Percentiles rank a stretch among this genome's conserved stretches.
Evolutionary conservation across 2,797 vertebrate species (phyloP).

Genomic region (Platyrinchus mystaceus): DNA sequence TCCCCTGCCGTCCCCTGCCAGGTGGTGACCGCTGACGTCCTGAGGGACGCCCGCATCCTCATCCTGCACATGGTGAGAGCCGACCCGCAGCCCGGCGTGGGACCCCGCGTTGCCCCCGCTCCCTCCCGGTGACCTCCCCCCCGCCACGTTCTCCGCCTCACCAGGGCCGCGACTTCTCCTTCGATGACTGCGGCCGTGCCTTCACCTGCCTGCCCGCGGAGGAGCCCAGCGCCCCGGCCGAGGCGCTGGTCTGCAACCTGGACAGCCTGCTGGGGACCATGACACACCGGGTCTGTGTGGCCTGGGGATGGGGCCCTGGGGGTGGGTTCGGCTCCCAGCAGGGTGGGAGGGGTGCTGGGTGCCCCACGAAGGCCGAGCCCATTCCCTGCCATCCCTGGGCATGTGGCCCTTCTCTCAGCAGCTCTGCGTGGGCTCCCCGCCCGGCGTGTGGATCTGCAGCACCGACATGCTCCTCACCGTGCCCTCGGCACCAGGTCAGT

Average conservation of each 20-base stretch:
- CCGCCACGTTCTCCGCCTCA: accelerated
- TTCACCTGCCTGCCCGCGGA: slow-evolving; percentile 88
- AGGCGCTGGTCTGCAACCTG: slow-evolving; percentile 87
- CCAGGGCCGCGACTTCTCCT: slow-evolving; percentile 92
- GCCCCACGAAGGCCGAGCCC: accelerated
- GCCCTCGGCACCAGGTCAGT: slow-evolving; percentile 79
- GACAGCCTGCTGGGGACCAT: slow-evolving; percentile 86
- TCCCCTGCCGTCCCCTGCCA: slow-evolving; percentile 21
- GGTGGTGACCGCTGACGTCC: slow-evolving; percentile 91
- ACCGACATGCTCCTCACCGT: slow-evolving; percentile 89
- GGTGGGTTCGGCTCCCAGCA: not conserved
- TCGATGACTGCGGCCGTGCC: slow-evolving; percentile 89
- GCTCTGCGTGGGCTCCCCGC: slow-evolving; percentile 89
- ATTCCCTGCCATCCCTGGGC: not conserved
- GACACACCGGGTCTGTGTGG: slow-evolving; percentile 75
- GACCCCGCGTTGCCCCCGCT: accelerated
- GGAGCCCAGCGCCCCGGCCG: slow-evolving; percentile 63
- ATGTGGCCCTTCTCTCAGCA: slow-evolving; percentile 35
- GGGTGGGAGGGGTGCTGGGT: not conserved
- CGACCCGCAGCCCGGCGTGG: not conserved
- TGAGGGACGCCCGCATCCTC: slow-evolving; percentile 84
- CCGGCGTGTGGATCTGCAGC: slow-evolving; percentile 95
- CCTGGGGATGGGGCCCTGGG: not conserved
- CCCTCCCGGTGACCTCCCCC: not conserved
- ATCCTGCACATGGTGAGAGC: slow-evolving; percentile 89